Evolutionary conservation across 1,140 invertebrate genomes (phyloP), one percentile per base, ranked within the genome.

Genomic region (Drosophila truncata): DNA sequence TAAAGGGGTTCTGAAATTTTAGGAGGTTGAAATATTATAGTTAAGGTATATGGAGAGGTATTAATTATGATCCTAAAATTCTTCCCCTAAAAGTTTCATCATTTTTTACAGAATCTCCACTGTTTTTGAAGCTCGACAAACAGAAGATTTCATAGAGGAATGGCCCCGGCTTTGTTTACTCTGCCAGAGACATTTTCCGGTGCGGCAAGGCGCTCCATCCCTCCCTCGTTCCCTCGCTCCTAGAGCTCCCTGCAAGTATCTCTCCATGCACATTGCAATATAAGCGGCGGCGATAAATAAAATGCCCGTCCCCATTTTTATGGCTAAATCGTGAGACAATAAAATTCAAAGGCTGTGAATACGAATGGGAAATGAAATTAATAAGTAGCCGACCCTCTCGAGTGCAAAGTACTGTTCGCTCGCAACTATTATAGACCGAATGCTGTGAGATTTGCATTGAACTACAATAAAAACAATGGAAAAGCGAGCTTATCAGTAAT

Each of bases 371-470:
- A 60, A 46, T 41, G 67, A 72, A 60, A 71, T 60, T 33, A 72
- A 72, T 60, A 60, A 37, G 27, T 31, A 31, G 29, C 46, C 46
- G 46, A 14, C 8, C 18, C n/a, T n/a, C n/a, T n/a, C 46, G 46
- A 80, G 80, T 79, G 71, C 70, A 83, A 82, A 82, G 75, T 79
- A 78, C 75, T 78, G 35, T 37, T 78, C 55, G 35, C 64, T 78
- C 55, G 35, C 64, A 46, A 83, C 76, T 83, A 84, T 83, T 75
- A 54, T 81, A 46, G 59, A 60, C 57, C 50, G 57, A 58, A 79
- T 42, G 75, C 49, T 61, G 73, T n/a, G 52, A 23, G 81, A 75
- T 70, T 80, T 80, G 76, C 47, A 54, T 79, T 75, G 61, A 41
- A 41, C 10, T 41, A 39, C 29, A 33, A 37, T 18, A 47, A 27